Base-by-base conservation (phyloP, 2,888 invertebrate species). In the Eupeodes luniger region DNA sequence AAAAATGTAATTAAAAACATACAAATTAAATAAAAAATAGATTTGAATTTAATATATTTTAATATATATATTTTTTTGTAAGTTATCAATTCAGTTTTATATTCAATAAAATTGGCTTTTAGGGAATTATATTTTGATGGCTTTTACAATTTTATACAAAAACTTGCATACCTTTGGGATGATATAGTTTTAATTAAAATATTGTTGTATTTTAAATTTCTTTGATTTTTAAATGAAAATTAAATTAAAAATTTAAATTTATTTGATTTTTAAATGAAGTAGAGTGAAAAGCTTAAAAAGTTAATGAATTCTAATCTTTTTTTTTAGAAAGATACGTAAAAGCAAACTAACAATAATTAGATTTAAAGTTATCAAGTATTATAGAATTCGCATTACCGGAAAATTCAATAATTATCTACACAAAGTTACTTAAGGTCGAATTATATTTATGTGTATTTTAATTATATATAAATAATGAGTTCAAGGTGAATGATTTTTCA, bases 401-500 rank as follows among this genome's bases (percentile, higher is more conserved):
- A 40, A 40, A 40, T 5, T 40, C 5, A 40, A 5, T 27, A 27
- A 27, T 27, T 27, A 0, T 27, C 27, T 27, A 27, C 27, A 27
- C 27, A 27, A 27, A 27, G 27, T 27, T 27, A 27, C 27, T 27
- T 27, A 27, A 27, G 27, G 27, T 27, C 27, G 27, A 27, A 27
- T 27, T 27, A 27, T 3, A 3, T 27, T 27, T 27, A 27, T 3
- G 27, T 27, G 27, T 27, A 3, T 27, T 3, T 2, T 27, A 27
- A 27, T 51, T 51, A 51, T 51, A 51, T 14, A 4, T 51, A 1
- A 51, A 51, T 51, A 66, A 49, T 66, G 19, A 47, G 66, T 49
- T 49, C 66, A 66, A 66, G 66, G 49, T 66, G 49, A 66, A 66
- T 47, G 16, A 6, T 44, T 62, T 49, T 49, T 49, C 49, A 49